Evolutionary conservation across 2,113 vertebrate genomes (phyloP), one percentile per base, ranked within the genome.

Genomic region (Procavia capensis): DNA sequence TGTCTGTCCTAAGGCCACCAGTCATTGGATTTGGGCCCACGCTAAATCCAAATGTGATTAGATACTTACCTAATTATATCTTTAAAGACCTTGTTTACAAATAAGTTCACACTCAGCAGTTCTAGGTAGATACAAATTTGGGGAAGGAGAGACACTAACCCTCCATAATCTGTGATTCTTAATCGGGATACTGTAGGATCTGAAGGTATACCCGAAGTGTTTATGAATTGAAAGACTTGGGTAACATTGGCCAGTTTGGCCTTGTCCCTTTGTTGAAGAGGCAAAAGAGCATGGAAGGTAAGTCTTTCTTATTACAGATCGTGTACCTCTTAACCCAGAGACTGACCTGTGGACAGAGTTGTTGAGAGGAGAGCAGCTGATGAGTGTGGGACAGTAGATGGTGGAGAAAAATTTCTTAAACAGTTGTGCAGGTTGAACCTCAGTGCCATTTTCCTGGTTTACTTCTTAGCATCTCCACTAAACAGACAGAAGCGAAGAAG

Each of bases 381-480:
- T 88, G 25, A 66, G 29, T 5, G 5, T 16, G 57, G n/a, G 59
- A n/a, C 41, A 78, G 24, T 47, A 6, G 45, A n/a, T 39, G 8
- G 34, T 84, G 76, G 64, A 95, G 70, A 95, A 31, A 59, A 59
- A 22, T 81, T 89, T 86, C 50, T 85, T 84, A 76, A 87, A 41
- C 64, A 45, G n/a, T 96, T 93, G 16, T 39, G 20, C n/a, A 63
- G 63, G 70, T 79, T 81, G 74, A 90, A 64, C 24, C 39, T 0
- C 43, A 93, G 8, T 91, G 31, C 61, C 29, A 64, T 88, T 88
- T 68, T 79, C 64, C 66, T 93, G 43, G 70, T 93, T 93, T 74
- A 92, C 70, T 70, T 95, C 54, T 83, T 88, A 78, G 31, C 57
- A 61, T 93, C 36, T 88, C 63, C 27, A 22, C 74, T 79, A 84